Percentiles rank a stretch among this genome's conserved stretches.
These are phyloP conservation scores for Strigamia transsilvanica DNA, from an alignment of 2,888 invertebrate genomes.

Conservation along the genomic window DNA sequence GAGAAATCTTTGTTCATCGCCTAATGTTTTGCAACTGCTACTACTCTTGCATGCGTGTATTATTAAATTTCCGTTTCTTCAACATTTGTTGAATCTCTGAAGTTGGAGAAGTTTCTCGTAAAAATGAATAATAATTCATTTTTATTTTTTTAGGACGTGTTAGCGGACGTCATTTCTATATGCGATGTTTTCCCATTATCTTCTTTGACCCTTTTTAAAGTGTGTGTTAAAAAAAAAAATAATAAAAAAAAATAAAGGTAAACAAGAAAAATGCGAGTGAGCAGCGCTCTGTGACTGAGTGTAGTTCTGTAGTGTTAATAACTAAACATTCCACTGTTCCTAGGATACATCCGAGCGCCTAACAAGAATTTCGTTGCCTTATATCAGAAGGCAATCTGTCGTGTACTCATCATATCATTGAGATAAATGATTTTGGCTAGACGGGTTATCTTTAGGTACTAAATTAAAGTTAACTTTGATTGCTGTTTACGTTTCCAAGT, in stretches of 20 bases:
- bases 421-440: conserved; percentile 29
- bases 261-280: background rate
- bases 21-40: no score
- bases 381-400: background rate
- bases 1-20: no score
- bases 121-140: background rate
- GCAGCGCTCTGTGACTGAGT: conserved; percentile 1
- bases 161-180: no score
- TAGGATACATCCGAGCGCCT: background rate
- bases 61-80: background rate
- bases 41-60: background rate
- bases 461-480: background rate
- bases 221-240: background rate
- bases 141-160: background rate
- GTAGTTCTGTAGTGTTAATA: background rate
- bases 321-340: conserved; percentile 30
- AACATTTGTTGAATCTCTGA: background rate
- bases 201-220: background rate
- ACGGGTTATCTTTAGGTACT: conserved; percentile 4
- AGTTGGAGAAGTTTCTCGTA: background rate
- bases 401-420: background rate
- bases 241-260: background rate
- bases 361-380: conserved; percentile 16
- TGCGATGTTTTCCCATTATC: no score
- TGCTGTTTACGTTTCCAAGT: background rate